Evolutionary conservation across 2,113 vertebrate species (phyloP).

Genomic region (Sebastes schlegelii): DNA sequence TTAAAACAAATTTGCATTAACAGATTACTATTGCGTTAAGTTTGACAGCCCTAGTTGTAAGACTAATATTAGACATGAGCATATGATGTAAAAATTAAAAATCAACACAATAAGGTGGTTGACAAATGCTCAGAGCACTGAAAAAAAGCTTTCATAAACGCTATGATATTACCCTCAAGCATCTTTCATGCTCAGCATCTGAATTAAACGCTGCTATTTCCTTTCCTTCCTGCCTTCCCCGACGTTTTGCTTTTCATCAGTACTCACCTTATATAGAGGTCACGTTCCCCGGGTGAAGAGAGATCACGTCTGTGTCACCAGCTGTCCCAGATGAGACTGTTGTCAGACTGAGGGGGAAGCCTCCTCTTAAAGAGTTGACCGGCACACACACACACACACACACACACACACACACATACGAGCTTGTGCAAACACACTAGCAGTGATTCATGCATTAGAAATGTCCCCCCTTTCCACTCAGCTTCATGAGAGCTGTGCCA

Average conservation of each 20-base stretch:
- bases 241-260: neutral
- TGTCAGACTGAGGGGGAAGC: constrained; percentile 20
- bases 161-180: neutral
- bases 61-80: neutral
- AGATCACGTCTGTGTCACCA: constrained; percentile 26
- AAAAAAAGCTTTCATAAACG: neutral
- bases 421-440: neutral
- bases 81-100: neutral
- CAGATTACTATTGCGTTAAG: too few relatives aligned
- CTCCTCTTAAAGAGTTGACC: constrained; percentile 55
- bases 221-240: neutral
- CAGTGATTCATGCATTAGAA: constrained; percentile 62
- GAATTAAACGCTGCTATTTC: neutral
- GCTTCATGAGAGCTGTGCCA: neutral
- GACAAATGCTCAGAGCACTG: neutral
- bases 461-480: constrained; percentile 46
- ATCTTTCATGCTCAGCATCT: neutral
- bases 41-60: too few relatives aligned
- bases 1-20: too few relatives aligned
- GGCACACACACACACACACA: neutral
- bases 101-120: neutral
- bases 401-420: neutral
- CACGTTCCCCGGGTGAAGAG: constrained; percentile 23
- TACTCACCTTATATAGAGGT: constrained; percentile 58
- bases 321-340: constrained; percentile 35